Evolutionary conservation across 2,113 vertebrate species (phyloP).

Genomic region (Cheilinus undulatus): DNA sequence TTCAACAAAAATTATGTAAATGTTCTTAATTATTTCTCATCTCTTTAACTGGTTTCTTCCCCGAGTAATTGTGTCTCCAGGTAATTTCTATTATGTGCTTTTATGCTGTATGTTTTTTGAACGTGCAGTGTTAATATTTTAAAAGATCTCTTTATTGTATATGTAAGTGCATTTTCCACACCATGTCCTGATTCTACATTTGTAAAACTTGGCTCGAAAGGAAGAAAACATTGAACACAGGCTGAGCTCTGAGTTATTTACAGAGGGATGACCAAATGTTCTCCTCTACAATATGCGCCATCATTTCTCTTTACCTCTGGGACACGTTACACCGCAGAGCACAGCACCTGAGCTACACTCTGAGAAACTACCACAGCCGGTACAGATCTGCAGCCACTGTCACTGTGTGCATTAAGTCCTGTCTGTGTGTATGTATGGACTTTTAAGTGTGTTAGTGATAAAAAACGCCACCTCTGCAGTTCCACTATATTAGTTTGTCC

Average conservation of each 20-base stretch:
- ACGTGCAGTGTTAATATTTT: slow-evolving; percentile 12
- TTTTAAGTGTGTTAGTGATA: slow-evolving; percentile 37
- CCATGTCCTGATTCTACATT: background rate
- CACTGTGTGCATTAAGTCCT: slow-evolving; percentile 1
- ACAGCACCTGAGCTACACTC: slow-evolving; percentile 14
- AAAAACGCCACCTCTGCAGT: slow-evolving; percentile 66
- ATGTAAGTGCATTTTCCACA: background rate
- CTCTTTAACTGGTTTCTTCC: slow-evolving; percentile 51
- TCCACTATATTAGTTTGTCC: slow-evolving; percentile 65
- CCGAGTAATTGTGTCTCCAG: slow-evolving; percentile 42
- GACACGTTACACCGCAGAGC: slow-evolving; percentile 15
- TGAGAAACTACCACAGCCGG: slow-evolving; percentile 1
- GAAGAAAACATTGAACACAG: background rate
- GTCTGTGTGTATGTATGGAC: slow-evolving; percentile 20
- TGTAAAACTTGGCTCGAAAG: slow-evolving; percentile 17
- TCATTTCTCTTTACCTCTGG: slow-evolving; percentile 29
- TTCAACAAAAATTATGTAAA: slow-evolving; percentile 45
- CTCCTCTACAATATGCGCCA: slow-evolving; percentile 16
- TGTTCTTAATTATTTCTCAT: slow-evolving; percentile 51
- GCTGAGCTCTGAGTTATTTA: slow-evolving; percentile 22
- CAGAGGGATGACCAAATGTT: slow-evolving; percentile 25
- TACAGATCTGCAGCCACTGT: slow-evolving; percentile 3
- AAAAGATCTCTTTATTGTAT: background rate
- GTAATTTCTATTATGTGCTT: slow-evolving; percentile 45
- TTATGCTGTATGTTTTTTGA: slow-evolving; percentile 39